A percentile compares a stretch with the other conserved stretches of the same genome.
phyloP scores from a whole-genome alignment of 1,140 invertebrate species.

The Drosophila simulans region DNA sequence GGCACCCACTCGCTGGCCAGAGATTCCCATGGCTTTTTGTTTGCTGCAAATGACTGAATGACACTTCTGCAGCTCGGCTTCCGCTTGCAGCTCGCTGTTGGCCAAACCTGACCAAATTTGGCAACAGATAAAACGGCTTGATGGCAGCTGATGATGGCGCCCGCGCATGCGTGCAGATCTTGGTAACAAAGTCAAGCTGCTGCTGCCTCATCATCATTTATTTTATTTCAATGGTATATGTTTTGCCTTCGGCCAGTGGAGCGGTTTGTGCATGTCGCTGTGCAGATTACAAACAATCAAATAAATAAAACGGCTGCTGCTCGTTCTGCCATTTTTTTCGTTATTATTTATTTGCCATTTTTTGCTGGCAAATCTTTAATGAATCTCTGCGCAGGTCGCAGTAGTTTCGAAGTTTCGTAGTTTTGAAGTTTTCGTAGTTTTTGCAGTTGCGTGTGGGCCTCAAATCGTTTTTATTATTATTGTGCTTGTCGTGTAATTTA shows the following conservation, averaged over 20 bases:
- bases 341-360: constrained; percentile 53
- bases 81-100: constrained; percentile 40
- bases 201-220: constrained; percentile 72
- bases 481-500: constrained; percentile 83
- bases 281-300: constrained; percentile 78
- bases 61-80: constrained; percentile 67
- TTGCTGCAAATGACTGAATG: constrained; percentile 42
- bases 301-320: constrained; percentile 64
- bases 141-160: constrained; percentile 79
- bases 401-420: background rate
- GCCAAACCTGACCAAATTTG: constrained; percentile 75
- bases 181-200: background rate
- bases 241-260: constrained; percentile 24
- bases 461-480: constrained; percentile 83
- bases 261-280: constrained; percentile 73
- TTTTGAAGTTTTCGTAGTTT: constrained; percentile 12
- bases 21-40: constrained; percentile 69
- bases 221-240: constrained; percentile 73
- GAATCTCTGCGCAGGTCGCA: constrained; percentile 47
- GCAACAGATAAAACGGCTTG: constrained; percentile 54
- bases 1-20: constrained; percentile 69
- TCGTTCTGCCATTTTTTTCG: constrained; percentile 32
- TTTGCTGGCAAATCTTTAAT: constrained; percentile 57
- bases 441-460: constrained; percentile 71
- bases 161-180: constrained; percentile 73